phyloP scores from a whole-genome alignment of 2,888 invertebrate genomes.

The Camptogramma bilineatum region DNA sequence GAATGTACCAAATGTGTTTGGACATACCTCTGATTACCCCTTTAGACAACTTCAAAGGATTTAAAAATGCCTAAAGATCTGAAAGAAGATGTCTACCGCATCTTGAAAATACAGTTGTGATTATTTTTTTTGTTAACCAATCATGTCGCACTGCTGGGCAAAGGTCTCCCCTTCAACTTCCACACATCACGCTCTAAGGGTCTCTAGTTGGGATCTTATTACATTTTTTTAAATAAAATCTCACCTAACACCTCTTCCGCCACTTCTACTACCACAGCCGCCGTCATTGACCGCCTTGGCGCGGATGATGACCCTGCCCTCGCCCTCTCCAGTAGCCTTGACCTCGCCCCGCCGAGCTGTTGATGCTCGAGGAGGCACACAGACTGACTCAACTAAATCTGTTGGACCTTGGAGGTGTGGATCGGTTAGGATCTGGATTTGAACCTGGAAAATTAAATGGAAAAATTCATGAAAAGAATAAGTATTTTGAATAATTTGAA shows the following conservation, averaged over 20 bases:
- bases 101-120: no score
- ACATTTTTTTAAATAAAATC: background rate
- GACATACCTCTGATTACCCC: no score
- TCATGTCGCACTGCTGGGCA: no score
- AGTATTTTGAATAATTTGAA: no score
- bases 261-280: slow-evolving; percentile 53
- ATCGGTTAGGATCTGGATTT: slow-evolving; percentile 77
- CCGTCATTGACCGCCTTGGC: slow-evolving; percentile 52
- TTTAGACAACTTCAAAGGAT: no score
- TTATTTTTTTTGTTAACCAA: no score
- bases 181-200: no score
- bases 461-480: no score
- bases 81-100: no score
- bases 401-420: slow-evolving; percentile 81
- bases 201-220: background rate
- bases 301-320: slow-evolving; percentile 49
- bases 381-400: slow-evolving; percentile 53
- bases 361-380: slow-evolving; percentile 59
- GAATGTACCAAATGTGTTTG: no score
- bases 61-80: no score
- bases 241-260: slow-evolving; percentile 45
- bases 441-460: slow-evolving; percentile 52
- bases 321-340: slow-evolving; percentile 50
- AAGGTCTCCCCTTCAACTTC: no score
- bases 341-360: slow-evolving; percentile 56